Evolutionary conservation across 2,797 vertebrate genomes (phyloP).

Genomic region (Botia kubotai): DNA sequence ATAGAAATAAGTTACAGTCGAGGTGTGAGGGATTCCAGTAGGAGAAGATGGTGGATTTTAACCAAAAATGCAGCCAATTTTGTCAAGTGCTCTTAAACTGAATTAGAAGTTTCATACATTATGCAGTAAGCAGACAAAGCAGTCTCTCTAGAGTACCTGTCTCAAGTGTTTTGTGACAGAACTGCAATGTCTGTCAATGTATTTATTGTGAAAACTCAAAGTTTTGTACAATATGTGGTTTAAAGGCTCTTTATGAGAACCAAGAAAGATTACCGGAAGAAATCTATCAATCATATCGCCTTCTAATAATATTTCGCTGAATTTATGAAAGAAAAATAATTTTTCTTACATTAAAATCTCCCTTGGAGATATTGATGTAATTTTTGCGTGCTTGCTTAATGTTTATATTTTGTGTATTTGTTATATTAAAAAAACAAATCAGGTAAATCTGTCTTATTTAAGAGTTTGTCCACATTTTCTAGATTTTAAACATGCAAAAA

Average conservation of each 20-base stretch:
- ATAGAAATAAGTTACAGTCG: constrained; percentile 49
- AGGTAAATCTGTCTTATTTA: neutral
- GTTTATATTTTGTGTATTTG: neutral
- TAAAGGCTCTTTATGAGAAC: neutral
- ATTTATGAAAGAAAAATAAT: neutral
- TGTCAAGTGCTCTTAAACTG: constrained; percentile 46
- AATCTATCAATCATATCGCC: neutral
- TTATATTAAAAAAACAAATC: neutral
- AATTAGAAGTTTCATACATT: constrained; percentile 55
- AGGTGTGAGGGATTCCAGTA: constrained; percentile 16
- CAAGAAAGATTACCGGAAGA: neutral
- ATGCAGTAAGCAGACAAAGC: constrained; percentile 48
- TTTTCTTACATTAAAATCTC: neutral
- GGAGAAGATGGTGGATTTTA: constrained; percentile 33
- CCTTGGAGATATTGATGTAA: neutral
- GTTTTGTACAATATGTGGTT: constrained; percentile 15
- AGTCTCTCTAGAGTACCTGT: constrained; percentile 38
- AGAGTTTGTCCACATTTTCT: neutral
- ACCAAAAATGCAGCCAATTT: constrained; percentile 22
- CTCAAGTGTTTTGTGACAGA: constrained; percentile 19
- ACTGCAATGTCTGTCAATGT: constrained; percentile 37
- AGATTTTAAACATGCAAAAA: neutral
- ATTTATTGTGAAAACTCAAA: constrained; percentile 18
- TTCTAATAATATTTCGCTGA: neutral
- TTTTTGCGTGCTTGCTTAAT: neutral